Evolutionary conservation across 2,888 invertebrate species (phyloP).

Genomic region (Phengaris alcon): DNA sequence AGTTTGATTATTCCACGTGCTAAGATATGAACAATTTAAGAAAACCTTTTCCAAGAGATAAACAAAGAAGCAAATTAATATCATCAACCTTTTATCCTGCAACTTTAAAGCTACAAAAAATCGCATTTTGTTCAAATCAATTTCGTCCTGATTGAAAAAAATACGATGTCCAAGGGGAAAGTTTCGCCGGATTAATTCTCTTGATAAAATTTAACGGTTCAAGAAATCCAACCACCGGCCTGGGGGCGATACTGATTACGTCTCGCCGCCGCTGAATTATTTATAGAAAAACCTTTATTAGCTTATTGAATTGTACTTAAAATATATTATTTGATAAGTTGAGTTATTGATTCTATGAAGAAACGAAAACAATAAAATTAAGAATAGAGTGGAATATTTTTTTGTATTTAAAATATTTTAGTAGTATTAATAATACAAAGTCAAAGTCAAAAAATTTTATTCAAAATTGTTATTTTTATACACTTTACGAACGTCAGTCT

Average conservation of each 20-base stretch:
- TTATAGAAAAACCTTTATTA: conserved; percentile 40
- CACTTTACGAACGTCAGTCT: no score
- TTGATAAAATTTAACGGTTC: conserved; percentile 80
- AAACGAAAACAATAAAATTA: neutral
- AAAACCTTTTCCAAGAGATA: no score
- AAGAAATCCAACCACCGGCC: conserved; percentile 78
- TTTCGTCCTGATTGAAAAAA: conserved; percentile 63
- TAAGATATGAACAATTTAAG: no score
- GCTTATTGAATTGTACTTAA: conserved; percentile 23
- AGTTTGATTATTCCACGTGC: no score
- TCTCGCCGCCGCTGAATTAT: conserved; percentile 49
- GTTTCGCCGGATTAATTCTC: conserved; percentile 76
- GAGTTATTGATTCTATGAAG: neutral
- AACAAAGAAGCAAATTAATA: no score
- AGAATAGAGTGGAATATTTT: no score
- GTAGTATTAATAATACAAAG: no score
- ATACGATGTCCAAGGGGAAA: conserved; percentile 67
- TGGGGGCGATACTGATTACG: conserved; percentile 78
- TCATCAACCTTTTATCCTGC: neutral
- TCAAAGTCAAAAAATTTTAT: no score
- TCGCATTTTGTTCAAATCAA: conserved; percentile 52
- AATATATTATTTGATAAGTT: neutral
- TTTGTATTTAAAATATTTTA: no score
- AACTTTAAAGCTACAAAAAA: conserved; percentile 37
- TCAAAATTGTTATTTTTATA: no score